Evolutionary conservation across 1,140 invertebrate genomes (phyloP), one percentile per base, ranked within the genome.

Genomic region (Archivesica marissinica): DNA sequence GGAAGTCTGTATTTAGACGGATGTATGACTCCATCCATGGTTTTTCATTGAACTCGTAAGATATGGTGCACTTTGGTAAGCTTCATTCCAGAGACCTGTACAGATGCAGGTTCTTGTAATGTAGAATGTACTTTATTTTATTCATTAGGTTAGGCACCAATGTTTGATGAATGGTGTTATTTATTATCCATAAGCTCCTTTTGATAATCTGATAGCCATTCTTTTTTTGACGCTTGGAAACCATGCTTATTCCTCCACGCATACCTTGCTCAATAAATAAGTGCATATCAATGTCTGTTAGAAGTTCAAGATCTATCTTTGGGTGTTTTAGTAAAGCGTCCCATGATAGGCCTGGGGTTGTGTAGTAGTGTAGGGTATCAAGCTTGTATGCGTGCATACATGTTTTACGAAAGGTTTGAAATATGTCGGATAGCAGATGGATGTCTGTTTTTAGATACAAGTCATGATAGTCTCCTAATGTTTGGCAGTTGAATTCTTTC

Each of bases 401-500:
- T 23, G 84, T 70, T n/a, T 87, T 66, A 76, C 91, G 44, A 77
- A 92, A 92, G 25, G 80, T 86, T 78, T 92, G 80, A 61, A 92
- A 89, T 0, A 92, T 86, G 54, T 92, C 90, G n/a, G 87, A 88
- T 41, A 90, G 79, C 4, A 89, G 44, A 11, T 87, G 61, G 11
- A 89, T 85, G 79, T 88, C 88, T 28, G 74, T 86, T 76, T 85
- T 86, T 0, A 89, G 56, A 54, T 95, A 95, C 38, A 95, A 84
- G 76, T 94, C 92, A 39, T 92, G 88, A 89, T 94, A 94, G 54
- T 95, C 90, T 15, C 91, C 85, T n/a, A n/a, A n/a, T n/a, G n/a
- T 93, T 86, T 89, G 54, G 77, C 91, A 88, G 30, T 93, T 89
- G 78, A 92, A 92, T 15, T 50, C 72, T 44, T 88, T 79, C 84